Percentiles rank a stretch among this genome's conserved stretches.
Conservation (phyloP, 2,113 vertebrate species). For the Sterrhoptilus dennistouni region DNA sequence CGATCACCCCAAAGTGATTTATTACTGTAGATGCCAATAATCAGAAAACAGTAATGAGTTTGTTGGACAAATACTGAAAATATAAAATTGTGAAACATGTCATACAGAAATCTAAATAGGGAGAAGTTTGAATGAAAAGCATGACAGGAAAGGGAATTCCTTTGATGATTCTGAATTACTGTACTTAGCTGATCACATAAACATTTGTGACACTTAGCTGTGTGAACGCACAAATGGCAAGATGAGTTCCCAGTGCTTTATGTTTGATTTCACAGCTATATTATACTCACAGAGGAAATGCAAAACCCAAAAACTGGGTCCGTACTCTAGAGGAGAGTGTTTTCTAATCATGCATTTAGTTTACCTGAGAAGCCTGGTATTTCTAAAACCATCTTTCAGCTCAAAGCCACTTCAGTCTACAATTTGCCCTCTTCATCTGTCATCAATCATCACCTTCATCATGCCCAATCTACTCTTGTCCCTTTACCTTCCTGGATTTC, state of each 20-base stretch:
- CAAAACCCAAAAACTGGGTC: background rate
- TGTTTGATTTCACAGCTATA: background rate
- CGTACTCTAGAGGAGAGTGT: background rate
- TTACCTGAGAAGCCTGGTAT: background rate
- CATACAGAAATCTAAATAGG: background rate
- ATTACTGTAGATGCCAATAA: background rate
- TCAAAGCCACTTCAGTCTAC: background rate
- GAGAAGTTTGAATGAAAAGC: background rate
- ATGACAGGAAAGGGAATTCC: background rate
- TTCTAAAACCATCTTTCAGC: background rate
- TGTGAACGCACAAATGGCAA: background rate
- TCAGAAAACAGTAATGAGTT: background rate
- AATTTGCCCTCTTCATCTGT: background rate
- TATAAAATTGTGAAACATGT: background rate
- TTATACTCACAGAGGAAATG: background rate
- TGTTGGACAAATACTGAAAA: background rate
- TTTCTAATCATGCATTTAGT: background rate
- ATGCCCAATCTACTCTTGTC: background rate
- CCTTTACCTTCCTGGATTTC: background rate
- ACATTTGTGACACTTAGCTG: background rate
- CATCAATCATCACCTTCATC: background rate
- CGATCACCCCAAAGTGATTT: rapidly evolving
- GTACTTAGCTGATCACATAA: background rate
- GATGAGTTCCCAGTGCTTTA: background rate
- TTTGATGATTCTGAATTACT: background rate